Base-by-base conservation (phyloP, 2,113 vertebrate genomes). In the Ammodytes dubius region DNA sequence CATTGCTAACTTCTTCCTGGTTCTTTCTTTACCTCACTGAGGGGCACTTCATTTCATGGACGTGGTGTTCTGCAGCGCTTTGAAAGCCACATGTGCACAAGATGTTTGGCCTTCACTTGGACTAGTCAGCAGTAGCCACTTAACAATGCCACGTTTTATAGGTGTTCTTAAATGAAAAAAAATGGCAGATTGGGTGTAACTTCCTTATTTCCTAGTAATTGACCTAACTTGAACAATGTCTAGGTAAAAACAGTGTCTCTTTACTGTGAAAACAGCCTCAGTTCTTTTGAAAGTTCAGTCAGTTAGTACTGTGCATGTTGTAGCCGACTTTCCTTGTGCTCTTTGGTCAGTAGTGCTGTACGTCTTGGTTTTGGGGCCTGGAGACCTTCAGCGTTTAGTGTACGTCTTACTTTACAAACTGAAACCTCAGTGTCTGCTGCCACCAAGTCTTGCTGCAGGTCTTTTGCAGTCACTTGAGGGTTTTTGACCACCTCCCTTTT, bases 1-100 rank as follows among this genome's bases (percentile, higher is more conserved):
- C 8, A 66, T 15, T 40, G 8, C 37, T 12, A 27, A 17, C 42
- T 9, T 27, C 2, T 53, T 4, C 27, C 37, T 66, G 42, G 50
- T 43, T 72, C 1, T 39, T 64, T 72, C 35, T 27, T 8, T 14
- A 7, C 42, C 8, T 35, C 7, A n/a, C 37, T 49, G 63, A 50
- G 17, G 54, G 43, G 3, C 15, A 7, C 57, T 65, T 65, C 15
- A 58, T 58, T 64, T 58, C 14, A 57, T 52, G 52, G 53, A 45
- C 39, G 1, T n/a, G 27, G 37, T 39, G 66, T 43, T 47, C 1
- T 35, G 42, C 14, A 9, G 58, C 58, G 12, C 45, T 70, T 70
- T 70, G 4, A 53, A 63, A 70, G 37, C n/a, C 58, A 50, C 43
- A 76, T 78, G 54, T 56, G 46, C 54, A 15, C n/a, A 59, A 80